Conservation (phyloP, 92 coral and sea anemone genomes). For the Anthopleura xanthogrammica region DNA sequence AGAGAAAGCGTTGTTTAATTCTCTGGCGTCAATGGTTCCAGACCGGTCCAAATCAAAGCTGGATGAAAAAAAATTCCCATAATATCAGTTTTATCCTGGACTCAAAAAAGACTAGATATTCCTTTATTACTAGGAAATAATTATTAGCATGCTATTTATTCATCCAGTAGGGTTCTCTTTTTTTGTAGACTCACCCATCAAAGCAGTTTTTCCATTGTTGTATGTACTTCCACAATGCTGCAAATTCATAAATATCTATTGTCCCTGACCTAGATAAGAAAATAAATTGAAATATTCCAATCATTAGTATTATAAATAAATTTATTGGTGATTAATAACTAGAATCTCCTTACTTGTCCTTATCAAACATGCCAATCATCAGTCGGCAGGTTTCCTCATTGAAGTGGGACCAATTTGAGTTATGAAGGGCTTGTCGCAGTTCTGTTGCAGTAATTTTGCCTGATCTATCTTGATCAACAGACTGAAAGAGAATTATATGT, state of each 20-base stretch:
- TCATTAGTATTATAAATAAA: too few species aligned
- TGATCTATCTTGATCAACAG: slow-evolving; percentile 93
- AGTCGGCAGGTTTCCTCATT: slow-evolving; percentile 92
- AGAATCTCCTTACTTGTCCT: slow-evolving; percentile 69
- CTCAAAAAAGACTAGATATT: too few species aligned
- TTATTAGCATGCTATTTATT: too few species aligned
- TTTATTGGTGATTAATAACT: background rate
- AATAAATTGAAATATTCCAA: background rate
- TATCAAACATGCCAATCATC: slow-evolving; percentile 99
- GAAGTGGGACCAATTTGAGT: slow-evolving; percentile 95
- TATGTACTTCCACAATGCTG: slow-evolving; percentile 93
- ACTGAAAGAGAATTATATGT: slow-evolving; percentile 32
- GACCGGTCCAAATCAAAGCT: slow-evolving; percentile 95
- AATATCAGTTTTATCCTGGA: background rate
- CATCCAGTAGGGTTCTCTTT: background rate
- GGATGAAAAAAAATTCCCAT: background rate
- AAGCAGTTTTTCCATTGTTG: slow-evolving; percentile 98
- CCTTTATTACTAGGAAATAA: too few species aligned
- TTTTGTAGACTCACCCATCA: slow-evolving; percentile 61
- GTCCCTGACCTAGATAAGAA: slow-evolving; percentile 78
- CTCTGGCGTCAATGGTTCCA: slow-evolving; percentile 95
- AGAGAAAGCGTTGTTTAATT: slow-evolving; percentile 78
- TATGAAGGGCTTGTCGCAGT: slow-evolving; percentile 81
- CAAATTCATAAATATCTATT: slow-evolving; percentile 92
- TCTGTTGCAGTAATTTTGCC: slow-evolving; percentile 91